Base-by-base conservation (phyloP, 2,797 vertebrate genomes). In the Strix occidentalis region DNA sequence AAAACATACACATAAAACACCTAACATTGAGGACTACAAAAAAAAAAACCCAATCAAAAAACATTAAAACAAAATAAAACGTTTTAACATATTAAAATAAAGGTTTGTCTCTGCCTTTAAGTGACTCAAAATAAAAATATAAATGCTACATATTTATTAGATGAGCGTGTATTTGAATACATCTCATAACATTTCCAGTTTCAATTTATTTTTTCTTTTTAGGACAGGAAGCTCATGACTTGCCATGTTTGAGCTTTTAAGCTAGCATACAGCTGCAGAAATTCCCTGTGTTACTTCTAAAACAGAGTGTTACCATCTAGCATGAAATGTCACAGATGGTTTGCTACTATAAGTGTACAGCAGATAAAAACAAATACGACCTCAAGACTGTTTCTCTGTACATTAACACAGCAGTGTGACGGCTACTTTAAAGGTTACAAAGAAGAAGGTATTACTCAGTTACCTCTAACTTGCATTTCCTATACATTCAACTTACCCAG, bases 361-460 rank as follows among this genome's bases (percentile, higher is more conserved):
- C 61, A 86, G 65, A 91, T 78, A 68, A 90, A 96, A 96, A 91
- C 50, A 95, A 95, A 92, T n/a, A 64, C 15, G 48, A 54, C 63
- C 94, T 29, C 48, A 46, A 77, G 89, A 87, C 9, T 50, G 63
- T 26, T 71, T n/a, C 71, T 72, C 39, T n/a, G 61, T 16, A 11
- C 18, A 33, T 26, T 31, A 58, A 78, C 20, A 24, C 8, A 50
- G 39, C 54, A 72, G 18, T 68, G n/a, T 1, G 4, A 76, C 33
- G 28, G 18, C 41, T 78, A 74, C 24, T 61, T 71, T 23, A 87
- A 89, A 91, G 53, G n/a, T 80, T 77, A 89, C 60, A 26, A 70
- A 66, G 20, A 35, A 10, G 5, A 35, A 10, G 5, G 20, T 56
- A 81, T 60, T 81, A 14, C 43, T 84, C 54, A 15, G 15, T 60